Percentiles rank a stretch among this genome's conserved stretches.
Evolutionary conservation across 2,888 invertebrate genomes (phyloP).

Genomic region (Celastrina argiolus): DNA sequence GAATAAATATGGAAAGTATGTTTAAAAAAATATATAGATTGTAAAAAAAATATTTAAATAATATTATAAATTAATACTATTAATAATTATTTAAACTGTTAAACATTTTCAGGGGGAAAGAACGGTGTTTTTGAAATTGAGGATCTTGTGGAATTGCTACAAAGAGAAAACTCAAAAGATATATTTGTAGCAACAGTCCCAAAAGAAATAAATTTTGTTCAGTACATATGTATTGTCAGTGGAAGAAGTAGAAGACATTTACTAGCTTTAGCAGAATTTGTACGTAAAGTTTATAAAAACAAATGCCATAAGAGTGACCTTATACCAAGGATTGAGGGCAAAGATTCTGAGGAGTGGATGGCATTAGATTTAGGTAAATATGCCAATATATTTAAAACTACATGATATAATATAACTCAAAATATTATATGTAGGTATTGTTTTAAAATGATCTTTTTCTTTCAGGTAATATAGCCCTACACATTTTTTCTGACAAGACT

Average conservation of each 20-base stretch:
- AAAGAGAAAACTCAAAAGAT: slow-evolving; percentile 86
- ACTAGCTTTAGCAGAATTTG: slow-evolving; percentile 84
- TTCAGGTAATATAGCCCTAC: slow-evolving; percentile 93
- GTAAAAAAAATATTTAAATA: too few relatives aligned
- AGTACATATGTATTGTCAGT: slow-evolving; percentile 89
- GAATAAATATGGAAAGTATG: slow-evolving; percentile 79
- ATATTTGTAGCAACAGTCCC: slow-evolving; percentile 90
- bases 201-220: slow-evolving; percentile 85
- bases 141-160: slow-evolving; percentile 86
- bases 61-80: neutral
- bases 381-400: neutral
- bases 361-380: slow-evolving; percentile 90
- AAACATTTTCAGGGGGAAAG: slow-evolving; percentile 82
- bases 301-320: slow-evolving; percentile 80
- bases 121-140: slow-evolving; percentile 93
- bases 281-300: slow-evolving; percentile 85
- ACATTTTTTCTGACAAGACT: slow-evolving; percentile 86
- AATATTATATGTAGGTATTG: too few relatives aligned
- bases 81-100: neutral
- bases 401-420: neutral
- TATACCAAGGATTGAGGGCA: slow-evolving; percentile 88
- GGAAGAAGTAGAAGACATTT: slow-evolving; percentile 86
- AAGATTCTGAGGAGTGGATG: slow-evolving; percentile 88
- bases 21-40: too few relatives aligned
- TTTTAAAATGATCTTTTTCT: slow-evolving; percentile 36